Evolutionary conservation across 2,797 vertebrate species (phyloP), one percentile per base, ranked within the genome.

Genomic region (Liasis olivaceus): DNA sequence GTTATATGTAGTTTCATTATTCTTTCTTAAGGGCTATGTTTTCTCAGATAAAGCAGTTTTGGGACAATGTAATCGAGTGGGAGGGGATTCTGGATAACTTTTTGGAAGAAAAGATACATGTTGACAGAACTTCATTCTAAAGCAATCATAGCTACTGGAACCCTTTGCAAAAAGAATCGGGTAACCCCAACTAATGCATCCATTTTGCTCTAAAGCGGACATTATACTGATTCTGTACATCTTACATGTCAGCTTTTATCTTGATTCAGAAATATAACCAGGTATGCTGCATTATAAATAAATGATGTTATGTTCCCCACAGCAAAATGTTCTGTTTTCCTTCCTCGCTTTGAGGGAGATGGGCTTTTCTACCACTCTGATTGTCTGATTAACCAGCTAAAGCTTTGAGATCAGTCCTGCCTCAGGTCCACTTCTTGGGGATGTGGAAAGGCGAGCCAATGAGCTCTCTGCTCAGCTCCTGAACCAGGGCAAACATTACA

Each of bases 281-380:
- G 72, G 42, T 94, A 3, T 60, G 31, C 90, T 94, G 91, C 92
- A 91, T 88, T 87, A 93, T 36, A 8, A 97, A 96, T 97, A 96
- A 96, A 96, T 64, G 87, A 22, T 63, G 31, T 87, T 85, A 8
- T 90, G 89, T 64, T 42, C 54, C n/a, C 59, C 26, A 4, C 28
- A 47, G 22, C 0, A 4, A 0, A 81, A 77, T 93, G 64, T 56
- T 22, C 2, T 59, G 4, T 36, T 89, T 66, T 69, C 11, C 15
- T 66, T 89, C 31, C 26, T 69, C 15, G 4, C 66, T 54, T 90
- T 56, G 26, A 59, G 59, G 51, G 12, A 66, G 51, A 36, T 56
- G 59, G 24, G 22, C 42, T 72, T 69, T 60, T 89, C 6, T 91
- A 86, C 66, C 28, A 88, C 47, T 28, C 20, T 13, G 36, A 12